Base-by-base conservation (phyloP, 2,888 invertebrate species). In the Caenorhabditis drosophilae region DNA sequence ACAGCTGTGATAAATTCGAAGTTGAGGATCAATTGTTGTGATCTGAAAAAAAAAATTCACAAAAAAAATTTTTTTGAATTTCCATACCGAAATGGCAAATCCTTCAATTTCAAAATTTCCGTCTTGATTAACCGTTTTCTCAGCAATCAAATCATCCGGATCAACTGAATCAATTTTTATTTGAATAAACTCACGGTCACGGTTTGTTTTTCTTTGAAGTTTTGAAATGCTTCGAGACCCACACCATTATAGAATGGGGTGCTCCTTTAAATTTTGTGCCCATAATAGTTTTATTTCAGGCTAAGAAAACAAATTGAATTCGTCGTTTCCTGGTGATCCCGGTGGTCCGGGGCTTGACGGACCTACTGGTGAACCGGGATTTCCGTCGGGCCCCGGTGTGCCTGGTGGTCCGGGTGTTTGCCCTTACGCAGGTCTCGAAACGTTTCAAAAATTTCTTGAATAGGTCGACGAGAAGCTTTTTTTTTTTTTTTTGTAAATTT, bases 1-100 rank as follows among this genome's bases (percentile, higher is more conserved):
- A 34, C 70, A 73, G 12, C 51, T 57, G 44, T 73, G 73, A 48
- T 73, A 73, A 27, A 73, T 68, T 45, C 67, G 60, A 41, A 73
- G 49, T 45, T 64, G 61, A 4, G 73, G 67, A 26, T 73, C 73
- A 15, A 73, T 66, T 20, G 56, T 51, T 12, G 68, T 70, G 2
- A 67, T 42, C 42, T 60, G 48, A 16, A 44, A 44, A 25, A n/a
- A n/a, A n/a, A n/a, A n/a, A n/a, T n/a, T n/a, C n/a, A n/a, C n/a
- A n/a, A n/a, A n/a, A n/a, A n/a, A n/a, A n/a, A n/a, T n/a, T n/a
- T n/a, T n/a, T n/a, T 35, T 16, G 18, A 46, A 26, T 4, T 16
- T 31, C 44, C 11, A 3, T 46, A 46, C 46, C 1, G 64, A 64
- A 26, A 59, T 48, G 20, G 44, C 55, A 23, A 40, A 51, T 12